Evolutionary conservation across 2,113 vertebrate genomes (phyloP).

Genomic region (Xiphophorus maculatus): DNA sequence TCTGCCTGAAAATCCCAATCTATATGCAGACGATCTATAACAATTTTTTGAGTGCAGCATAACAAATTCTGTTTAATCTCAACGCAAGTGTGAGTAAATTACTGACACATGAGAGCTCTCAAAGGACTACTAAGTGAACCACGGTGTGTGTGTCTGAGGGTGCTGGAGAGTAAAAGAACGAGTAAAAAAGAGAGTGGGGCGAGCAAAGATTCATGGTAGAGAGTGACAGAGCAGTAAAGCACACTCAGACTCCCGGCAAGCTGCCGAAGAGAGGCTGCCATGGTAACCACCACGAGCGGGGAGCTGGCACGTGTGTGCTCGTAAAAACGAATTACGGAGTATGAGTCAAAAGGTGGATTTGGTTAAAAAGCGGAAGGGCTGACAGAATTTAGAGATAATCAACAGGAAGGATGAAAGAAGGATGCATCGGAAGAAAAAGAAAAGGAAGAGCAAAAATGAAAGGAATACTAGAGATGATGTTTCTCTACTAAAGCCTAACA

Average conservation of each 20-base stretch:
- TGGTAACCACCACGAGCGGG: slow-evolving; percentile 56
- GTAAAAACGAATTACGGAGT: slow-evolving; percentile 54
- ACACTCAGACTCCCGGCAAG: slow-evolving; percentile 63
- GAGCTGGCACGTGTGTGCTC: slow-evolving; percentile 58
- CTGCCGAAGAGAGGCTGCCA: slow-evolving; percentile 61
- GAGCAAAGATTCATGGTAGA: slow-evolving; percentile 60
- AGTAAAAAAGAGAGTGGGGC: slow-evolving; percentile 50
- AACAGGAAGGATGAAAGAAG: slow-evolving; percentile 31
- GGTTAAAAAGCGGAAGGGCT: slow-evolving; percentile 24
- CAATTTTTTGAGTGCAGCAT: slow-evolving; percentile 15
- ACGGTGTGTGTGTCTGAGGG: slow-evolving; percentile 46
- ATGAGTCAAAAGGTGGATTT: slow-evolving; percentile 27
- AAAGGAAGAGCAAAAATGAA: slow-evolving; percentile 18
- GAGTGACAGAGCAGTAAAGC: slow-evolving; percentile 70
- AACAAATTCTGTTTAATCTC: slow-evolving; percentile 59
- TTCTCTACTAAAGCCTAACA: slow-evolving; percentile 56
- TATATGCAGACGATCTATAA: slow-evolving; percentile 5
- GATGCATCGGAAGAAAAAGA: slow-evolving; percentile 21
- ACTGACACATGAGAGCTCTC: slow-evolving; percentile 54
- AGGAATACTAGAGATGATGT: slow-evolving; percentile 19
- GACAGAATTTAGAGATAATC: slow-evolving; percentile 33
- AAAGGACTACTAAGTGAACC: slow-evolving; percentile 49
- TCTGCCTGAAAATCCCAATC: not conserved
- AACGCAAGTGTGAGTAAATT: slow-evolving; percentile 47
- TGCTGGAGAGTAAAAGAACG: slow-evolving; percentile 45